phyloP scores from a whole-genome alignment of 2,888 invertebrate species.

The Acleris cristana region DNA sequence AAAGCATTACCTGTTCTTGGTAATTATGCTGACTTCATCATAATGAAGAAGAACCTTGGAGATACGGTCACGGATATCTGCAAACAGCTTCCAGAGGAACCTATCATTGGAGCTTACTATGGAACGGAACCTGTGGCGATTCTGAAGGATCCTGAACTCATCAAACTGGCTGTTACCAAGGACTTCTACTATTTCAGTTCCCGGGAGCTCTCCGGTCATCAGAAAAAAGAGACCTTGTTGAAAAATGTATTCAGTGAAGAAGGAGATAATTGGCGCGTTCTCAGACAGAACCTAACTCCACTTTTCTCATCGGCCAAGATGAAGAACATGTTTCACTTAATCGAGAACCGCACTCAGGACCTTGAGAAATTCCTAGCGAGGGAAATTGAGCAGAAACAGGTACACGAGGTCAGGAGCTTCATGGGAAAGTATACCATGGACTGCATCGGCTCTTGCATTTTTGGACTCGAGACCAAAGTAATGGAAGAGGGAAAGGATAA shows the following conservation, averaged over 20 bases:
- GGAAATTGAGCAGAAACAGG: constrained; percentile 41
- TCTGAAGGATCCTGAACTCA: constrained; percentile 58
- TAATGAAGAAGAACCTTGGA: constrained; percentile 49
- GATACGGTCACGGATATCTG: constrained; percentile 53
- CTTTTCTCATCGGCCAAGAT: constrained; percentile 67
- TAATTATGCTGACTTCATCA: constrained; percentile 57
- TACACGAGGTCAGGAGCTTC: constrained; percentile 50
- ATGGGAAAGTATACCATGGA: constrained; percentile 63
- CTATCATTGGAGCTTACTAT: constrained; percentile 62
- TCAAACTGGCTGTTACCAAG: constrained; percentile 60
- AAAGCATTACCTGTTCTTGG: constrained; percentile 59
- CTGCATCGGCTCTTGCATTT: constrained; percentile 59
- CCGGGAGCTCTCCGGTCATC: constrained; percentile 56
- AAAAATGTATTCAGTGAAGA: constrained; percentile 56
- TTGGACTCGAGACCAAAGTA: constrained; percentile 61
- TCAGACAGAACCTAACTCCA: constrained; percentile 64
- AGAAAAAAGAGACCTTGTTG: constrained; percentile 52
- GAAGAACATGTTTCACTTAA: constrained; percentile 67
- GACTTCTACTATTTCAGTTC: constrained; percentile 67
- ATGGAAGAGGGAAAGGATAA: constrained; percentile 52
- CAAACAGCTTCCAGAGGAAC: constrained; percentile 52
- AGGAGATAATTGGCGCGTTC: constrained; percentile 66
- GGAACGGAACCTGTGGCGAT: constrained; percentile 66
- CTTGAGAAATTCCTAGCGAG: constrained; percentile 56
- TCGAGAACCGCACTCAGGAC: constrained; percentile 51